Evolutionary conservation across 1,140 invertebrate genomes (phyloP), one percentile per base, ranked within the genome.

Genomic region (Tetraneura akinire): DNA sequence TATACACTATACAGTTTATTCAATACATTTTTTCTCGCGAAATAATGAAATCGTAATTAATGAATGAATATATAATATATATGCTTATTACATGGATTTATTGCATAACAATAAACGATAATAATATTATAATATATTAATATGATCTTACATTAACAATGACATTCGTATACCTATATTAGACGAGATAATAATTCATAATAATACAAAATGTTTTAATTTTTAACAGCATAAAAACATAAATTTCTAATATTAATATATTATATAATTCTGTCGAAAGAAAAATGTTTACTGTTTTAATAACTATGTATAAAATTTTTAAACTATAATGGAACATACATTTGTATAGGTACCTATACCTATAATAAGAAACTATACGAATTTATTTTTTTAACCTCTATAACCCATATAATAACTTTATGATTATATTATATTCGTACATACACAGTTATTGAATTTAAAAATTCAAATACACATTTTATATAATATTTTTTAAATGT

Each of bases 51-150:
- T 45, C 21, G 23, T 23, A 70, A 47, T 47, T 21, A 16, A 47
- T 26, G 42, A n/a, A 26, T 70, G 66, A n/a, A 47, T 16, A 21
- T 21, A 29, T 37, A 32, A n/a, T n/a, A n/a, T n/a, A n/a, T n/a
- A n/a, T n/a, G n/a, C 32, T 37, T 66, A 66, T 9, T 64, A 42
- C 49, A 14, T 14, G 14, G 49, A 51, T 18, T 8, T 53, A 6
- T 51, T 51, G 18, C 47, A 26, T 55, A 9, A 64, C n/a, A 64
- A n/a, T n/a, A n/a, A n/a, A n/a, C n/a, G n/a, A 37, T 64, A 64
- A 64, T 64, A 64, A 64, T n/a, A 42, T 21, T 29, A n/a, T 37
- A 8, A 37, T 49, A 64, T 60, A 26, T 14, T 37, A 37, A 29
- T n/a, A 32, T 64, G 23, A n/a, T 32, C 60, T 18, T 32, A 62